Evolutionary conservation across 1,140 invertebrate genomes (phyloP).

Genomic region (Aricia agestis): DNA sequence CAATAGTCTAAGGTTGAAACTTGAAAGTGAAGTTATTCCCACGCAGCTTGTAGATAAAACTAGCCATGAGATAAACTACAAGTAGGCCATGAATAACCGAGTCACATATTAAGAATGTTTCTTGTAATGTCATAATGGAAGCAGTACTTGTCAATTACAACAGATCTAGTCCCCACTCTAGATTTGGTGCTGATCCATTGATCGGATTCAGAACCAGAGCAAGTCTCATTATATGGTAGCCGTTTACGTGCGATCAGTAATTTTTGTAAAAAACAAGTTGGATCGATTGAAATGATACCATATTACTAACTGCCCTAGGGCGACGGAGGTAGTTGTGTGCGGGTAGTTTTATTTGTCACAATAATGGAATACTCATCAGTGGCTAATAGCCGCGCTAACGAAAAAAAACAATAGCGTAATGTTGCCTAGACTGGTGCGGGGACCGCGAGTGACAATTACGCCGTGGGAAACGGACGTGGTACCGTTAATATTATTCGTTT

Average conservation of each 20-base stretch:
- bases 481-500: constrained; percentile 25
- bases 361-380: not conserved
- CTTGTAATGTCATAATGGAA: constrained; percentile 4
- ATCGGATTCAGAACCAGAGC: not conserved
- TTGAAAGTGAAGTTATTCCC: constrained; percentile 21
- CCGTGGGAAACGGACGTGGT: constrained; percentile 27
- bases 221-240: not conserved
- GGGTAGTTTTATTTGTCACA: not conserved
- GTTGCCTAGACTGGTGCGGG: constrained; percentile 12
- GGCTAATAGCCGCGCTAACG: constrained; percentile 12
- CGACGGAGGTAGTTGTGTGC: not conserved
- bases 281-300: not conserved
- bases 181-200: not conserved
- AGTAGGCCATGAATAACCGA: constrained; percentile 17
- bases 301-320: not conserved
- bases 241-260: not conserved
- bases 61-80: constrained; percentile 20
- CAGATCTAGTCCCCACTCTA: not conserved
- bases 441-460: constrained; percentile 26
- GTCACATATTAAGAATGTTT: not conserved
- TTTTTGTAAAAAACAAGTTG: not conserved
- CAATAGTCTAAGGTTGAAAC: constrained; percentile 18
- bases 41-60: constrained; percentile 19
- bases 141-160: not conserved
- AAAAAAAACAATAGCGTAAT: constrained; percentile 19